These are phyloP conservation scores for Phaethornis superciliosus DNA, from an alignment of 2,113 vertebrate species.

Conservation along the genomic window DNA sequence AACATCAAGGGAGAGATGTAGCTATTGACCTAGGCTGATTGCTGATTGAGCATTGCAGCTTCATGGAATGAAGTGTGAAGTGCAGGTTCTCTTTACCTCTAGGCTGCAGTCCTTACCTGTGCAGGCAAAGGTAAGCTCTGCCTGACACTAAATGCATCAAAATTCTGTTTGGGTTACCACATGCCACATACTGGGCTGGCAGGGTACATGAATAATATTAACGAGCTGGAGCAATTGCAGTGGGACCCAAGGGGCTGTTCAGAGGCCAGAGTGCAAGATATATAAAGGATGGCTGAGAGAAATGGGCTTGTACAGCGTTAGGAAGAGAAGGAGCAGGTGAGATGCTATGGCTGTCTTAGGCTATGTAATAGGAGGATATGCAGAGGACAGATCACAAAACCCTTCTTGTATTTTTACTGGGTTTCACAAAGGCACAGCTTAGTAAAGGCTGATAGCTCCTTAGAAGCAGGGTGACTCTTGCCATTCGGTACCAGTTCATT, in stretches of 20 bases:
- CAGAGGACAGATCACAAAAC: background rate
- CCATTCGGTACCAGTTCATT: background rate
- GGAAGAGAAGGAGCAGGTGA: background rate
- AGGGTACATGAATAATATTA: background rate
- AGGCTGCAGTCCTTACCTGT: background rate
- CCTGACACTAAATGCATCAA: background rate
- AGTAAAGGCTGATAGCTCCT: background rate
- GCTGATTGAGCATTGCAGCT: background rate
- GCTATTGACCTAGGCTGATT: background rate
- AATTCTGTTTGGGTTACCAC: background rate
- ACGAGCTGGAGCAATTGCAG: background rate
- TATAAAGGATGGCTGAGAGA: background rate
- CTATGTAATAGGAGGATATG: background rate
- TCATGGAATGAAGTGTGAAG: background rate
- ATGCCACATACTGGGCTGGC: background rate
- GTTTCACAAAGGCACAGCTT: background rate
- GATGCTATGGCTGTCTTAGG: background rate
- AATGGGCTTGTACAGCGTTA: background rate
- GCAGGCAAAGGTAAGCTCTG: accelerated
- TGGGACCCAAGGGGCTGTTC: background rate
- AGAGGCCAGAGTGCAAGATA: background rate
- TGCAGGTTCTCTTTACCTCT: background rate
- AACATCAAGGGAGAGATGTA: background rate
- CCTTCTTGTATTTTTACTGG: background rate
- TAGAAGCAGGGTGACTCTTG: background rate